Evolutionary conservation across 2,888 invertebrate genomes (phyloP).

Genomic region (Adela reaumurella): DNA sequence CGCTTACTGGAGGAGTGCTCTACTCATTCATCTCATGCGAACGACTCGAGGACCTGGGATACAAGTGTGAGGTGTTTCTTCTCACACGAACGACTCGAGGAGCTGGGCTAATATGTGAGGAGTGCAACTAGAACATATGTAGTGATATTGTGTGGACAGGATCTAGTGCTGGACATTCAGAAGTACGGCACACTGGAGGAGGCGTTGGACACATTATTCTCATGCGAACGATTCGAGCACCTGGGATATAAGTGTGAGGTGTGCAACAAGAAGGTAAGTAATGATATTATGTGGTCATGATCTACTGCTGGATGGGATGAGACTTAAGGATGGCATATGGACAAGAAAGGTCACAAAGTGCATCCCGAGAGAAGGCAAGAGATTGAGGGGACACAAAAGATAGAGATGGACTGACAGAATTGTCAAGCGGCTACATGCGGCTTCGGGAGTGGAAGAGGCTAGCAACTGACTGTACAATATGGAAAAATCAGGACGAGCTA

Average conservation of each 20-base stretch:
- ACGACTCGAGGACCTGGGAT: conserved; percentile 85
- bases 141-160: not conserved
- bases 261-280: conserved; percentile 88
- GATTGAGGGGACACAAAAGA: too few species aligned
- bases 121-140: conserved; percentile 88
- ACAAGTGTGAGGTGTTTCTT: conserved; percentile 95
- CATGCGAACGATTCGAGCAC: conserved; percentile 84
- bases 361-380: too few species aligned
- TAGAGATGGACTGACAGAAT: too few species aligned
- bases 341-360: too few species aligned
- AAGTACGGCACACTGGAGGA: conserved; percentile 83
- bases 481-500: too few species aligned
- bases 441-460: too few species aligned
- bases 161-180: conserved; percentile 64
- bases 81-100: conserved; percentile 82
- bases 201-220: conserved; percentile 85
- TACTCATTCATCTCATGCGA: conserved; percentile 88
- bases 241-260: conserved; percentile 93
- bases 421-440: too few species aligned
- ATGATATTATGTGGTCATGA: not conserved
- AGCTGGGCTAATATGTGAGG: conserved; percentile 91
- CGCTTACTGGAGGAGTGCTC: conserved; percentile 82
- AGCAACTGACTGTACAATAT: too few species aligned
- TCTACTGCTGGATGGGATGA: conserved; percentile 54
- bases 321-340: too few species aligned